These are phyloP conservation scores for Carterocephalus palaemon DNA, from an alignment of 2,888 invertebrate species.

Conservation along the genomic window DNA sequence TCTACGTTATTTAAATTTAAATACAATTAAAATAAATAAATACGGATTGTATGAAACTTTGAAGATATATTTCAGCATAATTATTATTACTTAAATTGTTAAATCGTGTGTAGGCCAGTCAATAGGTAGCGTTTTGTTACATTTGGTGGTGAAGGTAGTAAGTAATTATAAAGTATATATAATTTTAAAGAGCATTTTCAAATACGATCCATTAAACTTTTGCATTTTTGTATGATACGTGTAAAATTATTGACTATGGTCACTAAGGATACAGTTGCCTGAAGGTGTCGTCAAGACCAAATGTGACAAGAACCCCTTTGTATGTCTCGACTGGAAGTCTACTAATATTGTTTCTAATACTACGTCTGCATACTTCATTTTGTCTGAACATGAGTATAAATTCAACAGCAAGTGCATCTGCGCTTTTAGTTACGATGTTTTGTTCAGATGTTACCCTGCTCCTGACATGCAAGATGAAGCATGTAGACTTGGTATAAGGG, in stretches of 20 bases:
- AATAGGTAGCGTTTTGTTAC: constrained; percentile 40
- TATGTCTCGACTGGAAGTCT: constrained; percentile 31
- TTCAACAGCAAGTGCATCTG: no score
- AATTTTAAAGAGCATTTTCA: constrained; percentile 22
- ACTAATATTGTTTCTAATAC: constrained; percentile 56
- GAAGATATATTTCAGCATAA: constrained; percentile 70
- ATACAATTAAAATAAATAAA: constrained; percentile 74
- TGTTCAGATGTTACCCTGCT: no score
- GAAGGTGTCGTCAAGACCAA: constrained; percentile 32
- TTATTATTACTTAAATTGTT: constrained; percentile 69
- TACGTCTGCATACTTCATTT: no score
- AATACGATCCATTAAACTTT: constrained; percentile 20
- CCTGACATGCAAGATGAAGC: no score
- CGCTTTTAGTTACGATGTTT: no score
- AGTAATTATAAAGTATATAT: constrained; percentile 22
- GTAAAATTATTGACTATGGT: constrained; percentile 22
- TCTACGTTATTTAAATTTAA: constrained; percentile 78
- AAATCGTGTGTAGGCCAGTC: constrained; percentile 56
- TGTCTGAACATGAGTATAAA: no score
- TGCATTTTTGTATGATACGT: constrained; percentile 25
- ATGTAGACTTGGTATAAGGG: no score
- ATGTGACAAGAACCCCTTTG: constrained; percentile 38
- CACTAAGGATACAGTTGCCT: constrained; percentile 14
- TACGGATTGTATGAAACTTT: constrained; percentile 74
- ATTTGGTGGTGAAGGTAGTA: constrained; percentile 39